Evolutionary conservation across 2,113 vertebrate genomes (phyloP), one percentile per base, ranked within the genome.

Genomic region (Hemiprocne comata): DNA sequence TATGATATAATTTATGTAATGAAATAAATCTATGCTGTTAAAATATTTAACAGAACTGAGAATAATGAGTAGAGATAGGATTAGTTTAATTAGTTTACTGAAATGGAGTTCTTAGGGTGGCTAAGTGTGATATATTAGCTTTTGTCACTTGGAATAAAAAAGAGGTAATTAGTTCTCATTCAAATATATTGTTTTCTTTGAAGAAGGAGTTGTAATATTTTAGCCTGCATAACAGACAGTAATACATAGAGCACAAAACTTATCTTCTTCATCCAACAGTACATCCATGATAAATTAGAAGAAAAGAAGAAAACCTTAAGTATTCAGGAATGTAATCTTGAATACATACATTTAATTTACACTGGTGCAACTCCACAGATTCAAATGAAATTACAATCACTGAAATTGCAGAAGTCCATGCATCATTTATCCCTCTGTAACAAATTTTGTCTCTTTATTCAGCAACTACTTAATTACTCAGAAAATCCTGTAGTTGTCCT

Each of bases 71-170:
- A 40, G 87, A 97, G 97, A 98, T 98, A 98, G 97, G 97, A 98
- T 98, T 98, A 98, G 97, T 98, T 98, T 98, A 98, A 98, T 98
- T 98, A 98, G 98, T 98, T 98, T 98, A 98, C 97, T 97, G 98
- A 97, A 98, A 98, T 97, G 93, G 94, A 97, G 97, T 97, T 97
- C 97, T 98, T 97, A 87, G 78, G 93, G 95, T 96, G 94, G 93
- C 94, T 98, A 98, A 98, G 96, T 98, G 97, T 98, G 98, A 98
- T 98, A 96, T 97, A 98, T 98, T 97, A 97, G 97, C 93, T 98
- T 98, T 98, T 98, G 98, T 98, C 98, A 98, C 95, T 98, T 96
- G 90, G 97, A 98, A 97, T 98, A 97, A 98, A 98, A 98, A 98
- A 98, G 97, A 97, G 95, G 95, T 95, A 98, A 98, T 98, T 98